A percentile compares a stretch with the other conserved stretches of the same genome.
Evolutionary conservation across 2,888 invertebrate genomes (phyloP).

Genomic region (Pandemis heparana): DNA sequence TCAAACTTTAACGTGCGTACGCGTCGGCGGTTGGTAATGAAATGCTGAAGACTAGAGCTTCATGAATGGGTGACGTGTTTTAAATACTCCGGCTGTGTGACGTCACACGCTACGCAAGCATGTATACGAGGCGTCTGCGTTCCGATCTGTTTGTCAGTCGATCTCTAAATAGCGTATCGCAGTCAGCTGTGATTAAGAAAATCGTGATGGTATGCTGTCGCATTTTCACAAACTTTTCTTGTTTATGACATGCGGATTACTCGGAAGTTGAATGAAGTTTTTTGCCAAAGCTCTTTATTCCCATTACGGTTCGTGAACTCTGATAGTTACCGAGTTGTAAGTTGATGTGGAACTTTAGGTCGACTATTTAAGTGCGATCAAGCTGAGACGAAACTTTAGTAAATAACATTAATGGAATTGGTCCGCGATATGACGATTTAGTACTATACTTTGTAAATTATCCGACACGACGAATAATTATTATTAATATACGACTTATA

Average conservation of each 20-base stretch:
- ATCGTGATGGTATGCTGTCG: slow-evolving; percentile 28
- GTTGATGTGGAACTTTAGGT: not conserved
- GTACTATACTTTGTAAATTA: not conserved
- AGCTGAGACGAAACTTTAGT: not conserved
- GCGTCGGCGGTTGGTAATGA: slow-evolving; percentile 63
- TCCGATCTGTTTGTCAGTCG: slow-evolving; percentile 59
- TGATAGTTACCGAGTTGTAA: not conserved
- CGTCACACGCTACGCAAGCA: slow-evolving; percentile 55
- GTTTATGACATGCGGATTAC: slow-evolving; percentile 24
- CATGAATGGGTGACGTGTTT: slow-evolving; percentile 83
- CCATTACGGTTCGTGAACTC: not conserved
- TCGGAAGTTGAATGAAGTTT: slow-evolving; percentile 14
- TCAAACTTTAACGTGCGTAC: slow-evolving; percentile 67
- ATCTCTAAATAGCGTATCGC: slow-evolving; percentile 64
- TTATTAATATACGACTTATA: not conserved
- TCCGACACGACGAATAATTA: not conserved
- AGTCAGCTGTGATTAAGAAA: slow-evolving; percentile 55
- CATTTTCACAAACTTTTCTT: slow-evolving; percentile 24
- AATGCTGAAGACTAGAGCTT: slow-evolving; percentile 65
- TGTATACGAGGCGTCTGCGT: slow-evolving; percentile 69
- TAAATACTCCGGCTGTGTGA: slow-evolving; percentile 66
- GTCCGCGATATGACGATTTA: not conserved
- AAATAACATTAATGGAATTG: not conserved
- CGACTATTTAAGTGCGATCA: not conserved
- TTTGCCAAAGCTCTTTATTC: not conserved